phyloP scores from a whole-genome alignment of 2,888 invertebrate genomes.

The Hypercompe scribonia region DNA sequence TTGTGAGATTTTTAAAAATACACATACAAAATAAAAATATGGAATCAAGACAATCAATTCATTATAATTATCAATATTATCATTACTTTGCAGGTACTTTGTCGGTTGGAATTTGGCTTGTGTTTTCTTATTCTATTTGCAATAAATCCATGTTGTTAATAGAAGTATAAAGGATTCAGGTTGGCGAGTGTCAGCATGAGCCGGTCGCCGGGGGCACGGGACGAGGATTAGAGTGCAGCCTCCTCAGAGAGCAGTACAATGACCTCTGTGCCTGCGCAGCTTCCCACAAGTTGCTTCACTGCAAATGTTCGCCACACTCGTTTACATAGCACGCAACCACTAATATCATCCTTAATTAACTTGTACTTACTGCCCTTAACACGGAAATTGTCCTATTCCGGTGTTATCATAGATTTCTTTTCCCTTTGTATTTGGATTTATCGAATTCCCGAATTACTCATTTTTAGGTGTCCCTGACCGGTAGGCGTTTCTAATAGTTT shows the following conservation, averaged over 20 bases:
- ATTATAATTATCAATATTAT: not conserved
- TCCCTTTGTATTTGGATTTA: not conserved
- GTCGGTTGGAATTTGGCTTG: not conserved
- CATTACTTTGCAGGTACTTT: not conserved
- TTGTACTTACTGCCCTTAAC: slow-evolving; percentile 47
- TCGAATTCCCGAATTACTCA: not conserved
- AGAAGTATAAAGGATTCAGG: slow-evolving; percentile 63
- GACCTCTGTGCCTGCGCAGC: slow-evolving; percentile 77
- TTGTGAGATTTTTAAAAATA: not conserved
- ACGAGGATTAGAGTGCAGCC: slow-evolving; percentile 73
- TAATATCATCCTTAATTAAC: slow-evolving; percentile 61
- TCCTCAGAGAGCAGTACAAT: slow-evolving; percentile 72
- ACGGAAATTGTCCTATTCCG: slow-evolving; percentile 29
- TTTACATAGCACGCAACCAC: slow-evolving; percentile 56
- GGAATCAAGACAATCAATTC: not conserved
- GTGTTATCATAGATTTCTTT: not conserved
- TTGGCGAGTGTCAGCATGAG: slow-evolving; percentile 52
- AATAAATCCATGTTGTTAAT: slow-evolving; percentile 39
- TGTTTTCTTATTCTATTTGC: not conserved
- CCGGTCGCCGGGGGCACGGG: slow-evolving; percentile 55
- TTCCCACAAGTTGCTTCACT: slow-evolving; percentile 66
- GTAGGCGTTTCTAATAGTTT: not conserved
- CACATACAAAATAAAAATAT: not conserved
- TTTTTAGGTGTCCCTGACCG: not conserved
- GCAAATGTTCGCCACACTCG: slow-evolving; percentile 70